Conservation (phyloP, 2,888 invertebrate genomes). For the Epistrophe grossulariae region DNA sequence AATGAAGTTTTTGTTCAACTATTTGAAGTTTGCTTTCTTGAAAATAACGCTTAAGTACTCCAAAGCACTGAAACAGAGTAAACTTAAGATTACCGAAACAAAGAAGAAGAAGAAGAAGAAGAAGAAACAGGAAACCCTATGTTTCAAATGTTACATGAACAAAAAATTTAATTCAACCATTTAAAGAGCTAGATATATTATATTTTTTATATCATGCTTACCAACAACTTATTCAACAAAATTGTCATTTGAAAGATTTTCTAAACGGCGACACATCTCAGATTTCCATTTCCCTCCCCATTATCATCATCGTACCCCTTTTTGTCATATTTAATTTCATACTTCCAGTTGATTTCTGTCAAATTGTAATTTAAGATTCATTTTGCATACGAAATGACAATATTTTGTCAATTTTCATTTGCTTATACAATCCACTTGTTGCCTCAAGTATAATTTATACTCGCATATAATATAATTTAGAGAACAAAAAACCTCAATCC, state of each 20-base stretch:
- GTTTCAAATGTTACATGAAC: too few species aligned
- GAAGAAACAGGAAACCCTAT: too few species aligned
- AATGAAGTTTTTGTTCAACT: too few species aligned
- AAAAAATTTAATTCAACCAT: too few species aligned
- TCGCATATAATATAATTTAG: not conserved
- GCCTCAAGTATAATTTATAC: not conserved
- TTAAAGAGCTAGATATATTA: too few species aligned
- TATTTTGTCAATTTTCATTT: slow-evolving; percentile 34
- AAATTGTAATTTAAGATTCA: slow-evolving; percentile 30
- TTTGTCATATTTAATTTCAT: slow-evolving; percentile 7
- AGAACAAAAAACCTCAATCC: slow-evolving; percentile 22
- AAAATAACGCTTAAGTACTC: too few species aligned
- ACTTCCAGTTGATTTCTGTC: slow-evolving; percentile 30
- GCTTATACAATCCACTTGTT: slow-evolving; percentile 22
- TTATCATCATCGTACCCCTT: too few species aligned
- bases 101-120: too few species aligned
- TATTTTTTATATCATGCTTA: too few species aligned
- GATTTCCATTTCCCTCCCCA: not conserved
- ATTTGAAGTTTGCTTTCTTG: too few species aligned
- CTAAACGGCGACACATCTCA: not conserved
- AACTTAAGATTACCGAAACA: too few species aligned
- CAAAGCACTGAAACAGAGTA: too few species aligned
- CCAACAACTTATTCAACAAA: not conserved
- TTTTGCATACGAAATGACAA: slow-evolving; percentile 10
- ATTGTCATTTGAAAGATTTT: not conserved